Base-by-base conservation (phyloP, 2,888 invertebrate genomes). In the Clusia tigrina region DNA sequence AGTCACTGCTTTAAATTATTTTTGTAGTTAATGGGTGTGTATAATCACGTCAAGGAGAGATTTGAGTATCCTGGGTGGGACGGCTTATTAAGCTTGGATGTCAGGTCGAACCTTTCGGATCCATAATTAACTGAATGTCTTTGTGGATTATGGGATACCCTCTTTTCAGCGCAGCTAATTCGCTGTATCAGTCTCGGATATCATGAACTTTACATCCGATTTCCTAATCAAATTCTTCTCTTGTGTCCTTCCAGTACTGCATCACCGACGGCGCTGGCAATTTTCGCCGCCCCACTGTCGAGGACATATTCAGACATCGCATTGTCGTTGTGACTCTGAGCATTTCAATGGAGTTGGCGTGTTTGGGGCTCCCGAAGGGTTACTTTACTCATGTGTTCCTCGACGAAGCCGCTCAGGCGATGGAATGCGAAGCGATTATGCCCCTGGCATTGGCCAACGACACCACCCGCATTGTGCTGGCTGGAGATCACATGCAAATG, bases 401-500 rank as follows among this genome's bases (percentile, higher is more conserved):
- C 56, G 94, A 94, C 80, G 94, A 94, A 85, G 94, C 94, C 0
- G 94, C 94, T 0, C 94, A 94, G 79, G 92, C 93, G 0, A 89
- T 93, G 86, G 94, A 94, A 82, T 91, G 91, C 83, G 94, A 94
- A 81, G 91, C 92, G 0, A 88, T 94, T 15, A 91, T 92, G 83
- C 93, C 94, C 0, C 78, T 94, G 60, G 89, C 91, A 0, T 78
- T 93, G 62, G 92, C 93, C 2, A 89, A 88, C 65, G 86, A 87
- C 57, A 85, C 86, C 12, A 94, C 93, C 0, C 86, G 92, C 51
- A 87, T 94, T 62, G 91, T 94, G 0, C 82, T 94, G 51, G 93
- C 94, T 54, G 94, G 94, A 56, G 94, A 94, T 84, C 93, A 94
- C 78, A 92, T 93, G 91, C 89, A 92, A 86, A 86, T 94, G 78